A percentile compares a stretch with the other conserved stretches of the same genome.
Conservation (phyloP, 2,113 vertebrate genomes). For the Nyctereutes procyonoides region DNA sequence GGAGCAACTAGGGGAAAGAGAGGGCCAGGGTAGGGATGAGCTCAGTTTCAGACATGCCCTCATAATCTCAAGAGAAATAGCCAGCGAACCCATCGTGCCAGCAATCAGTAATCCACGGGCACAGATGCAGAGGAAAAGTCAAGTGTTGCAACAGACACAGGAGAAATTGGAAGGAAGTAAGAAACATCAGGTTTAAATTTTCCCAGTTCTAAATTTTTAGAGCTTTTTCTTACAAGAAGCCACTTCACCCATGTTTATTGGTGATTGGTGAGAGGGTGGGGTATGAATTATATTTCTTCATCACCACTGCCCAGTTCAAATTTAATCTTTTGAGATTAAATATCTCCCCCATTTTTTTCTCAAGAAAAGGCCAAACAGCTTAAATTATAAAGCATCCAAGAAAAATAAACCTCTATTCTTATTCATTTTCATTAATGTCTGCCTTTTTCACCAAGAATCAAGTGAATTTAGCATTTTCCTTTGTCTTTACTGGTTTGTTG, state of each 20-base stretch:
- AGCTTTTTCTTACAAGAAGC: constrained; percentile 63
- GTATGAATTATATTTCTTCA: constrained; percentile 59
- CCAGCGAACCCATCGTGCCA: constrained; percentile 29
- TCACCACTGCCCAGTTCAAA: constrained; percentile 41
- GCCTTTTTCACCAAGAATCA: constrained; percentile 19
- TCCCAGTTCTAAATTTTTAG: constrained; percentile 49
- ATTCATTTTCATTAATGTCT: constrained; percentile 18
- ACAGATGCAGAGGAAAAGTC: constrained; percentile 64
- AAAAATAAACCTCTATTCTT: constrained; percentile 62
- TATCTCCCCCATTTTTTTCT: background rate
- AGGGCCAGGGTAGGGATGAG: background rate
- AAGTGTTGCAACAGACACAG: constrained; percentile 67
- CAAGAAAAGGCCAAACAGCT: constrained; percentile 68
- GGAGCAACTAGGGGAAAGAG: background rate
- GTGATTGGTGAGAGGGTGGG: constrained; percentile 47
- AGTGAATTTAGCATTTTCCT: constrained; percentile 7
- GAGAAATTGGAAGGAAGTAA: constrained; percentile 61
- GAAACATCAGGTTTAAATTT: constrained; percentile 78
- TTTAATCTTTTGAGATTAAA: constrained; percentile 64
- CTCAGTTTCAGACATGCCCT: constrained; percentile 22
- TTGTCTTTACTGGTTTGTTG: constrained; percentile 36
- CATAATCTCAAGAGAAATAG: background rate
- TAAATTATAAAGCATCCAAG: constrained; percentile 65
- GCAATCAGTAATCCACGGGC: background rate
- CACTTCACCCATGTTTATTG: constrained; percentile 61